phyloP scores from a whole-genome alignment of 37 sponge, comb jelly and placozoan genomes.

The Cliona cf. orientalis region DNA sequence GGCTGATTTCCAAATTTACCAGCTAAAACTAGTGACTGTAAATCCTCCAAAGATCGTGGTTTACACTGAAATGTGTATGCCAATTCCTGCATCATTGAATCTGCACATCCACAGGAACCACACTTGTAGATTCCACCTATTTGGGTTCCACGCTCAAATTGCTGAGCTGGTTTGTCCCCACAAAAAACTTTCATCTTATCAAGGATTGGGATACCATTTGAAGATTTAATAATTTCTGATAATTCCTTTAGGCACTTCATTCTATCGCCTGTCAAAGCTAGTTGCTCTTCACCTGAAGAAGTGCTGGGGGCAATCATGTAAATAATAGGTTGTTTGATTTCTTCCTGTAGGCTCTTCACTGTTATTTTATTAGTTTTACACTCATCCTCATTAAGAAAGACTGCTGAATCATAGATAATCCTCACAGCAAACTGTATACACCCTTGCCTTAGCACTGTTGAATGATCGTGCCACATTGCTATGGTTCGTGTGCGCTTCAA shows the following conservation, averaged over 20 bases:
- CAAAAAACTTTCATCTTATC: slow-evolving; percentile 29
- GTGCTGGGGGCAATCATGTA: slow-evolving; percentile 34
- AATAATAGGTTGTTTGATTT: slow-evolving; percentile 24
- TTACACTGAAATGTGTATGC: slow-evolving; percentile 23
- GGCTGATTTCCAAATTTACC: slow-evolving; percentile 19
- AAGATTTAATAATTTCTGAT: neutral
- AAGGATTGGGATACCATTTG: slow-evolving; percentile 16
- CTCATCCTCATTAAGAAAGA: slow-evolving; percentile 20
- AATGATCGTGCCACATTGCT: slow-evolving; percentile 49
- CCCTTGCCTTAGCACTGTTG: slow-evolving; percentile 21
- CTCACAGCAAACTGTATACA: slow-evolving; percentile 11
- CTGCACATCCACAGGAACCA: slow-evolving; percentile 38
- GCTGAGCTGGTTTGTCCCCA: slow-evolving; percentile 45
- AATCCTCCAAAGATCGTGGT: slow-evolving; percentile 5
- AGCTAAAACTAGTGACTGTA: slow-evolving; percentile 24
- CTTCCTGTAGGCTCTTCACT: slow-evolving; percentile 8
- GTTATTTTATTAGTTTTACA: neutral
- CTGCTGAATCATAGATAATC: slow-evolving; percentile 20
- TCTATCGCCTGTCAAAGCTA: slow-evolving; percentile 34
- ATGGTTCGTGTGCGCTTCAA: slow-evolving; percentile 14
- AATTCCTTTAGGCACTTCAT: slow-evolving; percentile 30
- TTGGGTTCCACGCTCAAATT: slow-evolving; percentile 45
- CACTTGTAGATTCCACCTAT: slow-evolving; percentile 46
- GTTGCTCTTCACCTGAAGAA: slow-evolving; percentile 31
- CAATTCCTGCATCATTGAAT: slow-evolving; percentile 20